Conservation (phyloP, 1,140 invertebrate genomes). For the Stenopsyche tienmushanensis region DNA sequence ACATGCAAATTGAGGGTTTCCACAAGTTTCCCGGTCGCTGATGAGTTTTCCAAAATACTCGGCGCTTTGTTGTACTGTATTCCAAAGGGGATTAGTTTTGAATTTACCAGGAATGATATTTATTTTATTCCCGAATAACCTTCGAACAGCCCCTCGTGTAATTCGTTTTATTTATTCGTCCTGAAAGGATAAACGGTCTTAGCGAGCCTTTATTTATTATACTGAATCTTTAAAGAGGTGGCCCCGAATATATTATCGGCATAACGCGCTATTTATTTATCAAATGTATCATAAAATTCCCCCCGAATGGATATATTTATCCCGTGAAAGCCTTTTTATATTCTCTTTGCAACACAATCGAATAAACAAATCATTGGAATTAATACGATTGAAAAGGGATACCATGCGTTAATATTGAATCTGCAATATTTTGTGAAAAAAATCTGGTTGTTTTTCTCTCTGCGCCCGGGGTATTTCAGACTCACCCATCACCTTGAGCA, state of each 20-base stretch:
- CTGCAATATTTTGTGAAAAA: too few species aligned
- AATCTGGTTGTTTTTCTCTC: too few species aligned
- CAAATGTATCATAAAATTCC: background rate
- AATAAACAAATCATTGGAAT: too few species aligned
- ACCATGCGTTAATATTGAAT: too few species aligned
- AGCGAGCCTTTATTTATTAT: conserved; percentile 5
- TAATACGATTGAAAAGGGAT: too few species aligned
- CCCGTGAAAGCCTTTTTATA: background rate
- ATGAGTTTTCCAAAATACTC: conserved; percentile 19
- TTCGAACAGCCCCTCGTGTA: background rate
- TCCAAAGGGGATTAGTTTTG: conserved; percentile 9
- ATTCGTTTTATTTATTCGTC: background rate
- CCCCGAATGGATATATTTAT: background rate
- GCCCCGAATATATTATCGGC: background rate
- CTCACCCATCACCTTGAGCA: too few species aligned
- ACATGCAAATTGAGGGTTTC: conserved; percentile 24
- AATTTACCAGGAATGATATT: conserved; percentile 14
- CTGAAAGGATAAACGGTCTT: background rate
- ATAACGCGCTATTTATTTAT: background rate
- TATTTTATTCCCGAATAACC: conserved; percentile 6
- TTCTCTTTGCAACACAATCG: background rate
- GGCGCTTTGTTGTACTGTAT: conserved; percentile 7
- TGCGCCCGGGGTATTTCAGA: too few species aligned
- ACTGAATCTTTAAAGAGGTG: background rate
- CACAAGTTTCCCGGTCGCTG: conserved; percentile 15